Conservation (phyloP, 2,888 invertebrate genomes). For the Drosophila pseudotakahashii region DNA sequence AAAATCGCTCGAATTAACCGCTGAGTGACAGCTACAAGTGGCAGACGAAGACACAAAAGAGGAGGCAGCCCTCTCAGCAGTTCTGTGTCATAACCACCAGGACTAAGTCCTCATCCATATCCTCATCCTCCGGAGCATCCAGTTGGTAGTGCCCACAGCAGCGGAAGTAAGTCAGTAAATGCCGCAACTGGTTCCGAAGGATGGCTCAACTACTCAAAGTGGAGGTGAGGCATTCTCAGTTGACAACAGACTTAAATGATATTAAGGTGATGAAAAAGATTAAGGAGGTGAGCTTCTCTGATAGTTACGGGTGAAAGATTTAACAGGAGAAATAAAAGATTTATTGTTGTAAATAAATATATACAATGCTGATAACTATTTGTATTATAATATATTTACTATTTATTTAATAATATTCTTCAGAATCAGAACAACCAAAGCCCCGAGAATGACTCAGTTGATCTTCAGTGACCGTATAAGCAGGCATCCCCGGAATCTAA, state of each 20-base stretch:
- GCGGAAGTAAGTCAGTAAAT: constrained; percentile 63
- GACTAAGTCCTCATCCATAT: constrained; percentile 34
- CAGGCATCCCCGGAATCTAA: constrained; percentile 19
- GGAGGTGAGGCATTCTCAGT: constrained; percentile 2
- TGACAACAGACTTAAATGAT: constrained; percentile 9
- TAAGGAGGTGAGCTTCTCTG: background rate
- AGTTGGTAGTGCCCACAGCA: constrained; percentile 26
- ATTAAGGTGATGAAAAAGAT: background rate
- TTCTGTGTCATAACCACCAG: constrained; percentile 58
- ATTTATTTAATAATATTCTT: no score
- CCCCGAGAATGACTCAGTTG: constrained; percentile 5
- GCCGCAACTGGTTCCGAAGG: constrained; percentile 56
- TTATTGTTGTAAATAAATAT: no score
- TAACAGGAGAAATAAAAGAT: no score
- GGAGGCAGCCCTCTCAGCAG: constrained; percentile 8
- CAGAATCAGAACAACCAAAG: background rate
- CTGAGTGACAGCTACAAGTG: constrained; percentile 72
- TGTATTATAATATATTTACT: background rate
- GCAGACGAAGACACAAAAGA: constrained; percentile 36
- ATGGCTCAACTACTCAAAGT: constrained; percentile 17
- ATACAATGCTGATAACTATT: no score
- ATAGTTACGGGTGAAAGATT: background rate
- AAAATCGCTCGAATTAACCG: constrained; percentile 75
- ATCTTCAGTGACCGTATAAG: background rate
- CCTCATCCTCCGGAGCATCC: constrained; percentile 5